Evolutionary conservation across 2,113 vertebrate species (phyloP).

Genomic region (Neolamprologus cancellatus): DNA sequence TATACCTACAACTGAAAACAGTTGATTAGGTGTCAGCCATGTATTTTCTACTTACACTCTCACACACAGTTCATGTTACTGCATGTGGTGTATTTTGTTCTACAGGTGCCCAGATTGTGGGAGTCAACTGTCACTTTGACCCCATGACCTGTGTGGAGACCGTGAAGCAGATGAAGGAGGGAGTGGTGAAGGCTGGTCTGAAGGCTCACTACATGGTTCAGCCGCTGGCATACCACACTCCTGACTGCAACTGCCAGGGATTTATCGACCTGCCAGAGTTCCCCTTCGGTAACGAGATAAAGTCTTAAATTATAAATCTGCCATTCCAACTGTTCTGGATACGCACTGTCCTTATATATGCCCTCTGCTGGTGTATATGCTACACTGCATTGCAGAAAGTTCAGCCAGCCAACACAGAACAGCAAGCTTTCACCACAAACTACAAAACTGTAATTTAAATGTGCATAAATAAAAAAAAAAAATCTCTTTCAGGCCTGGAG

Average conservation of each 20-base stretch:
- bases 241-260: constrained; percentile 90
- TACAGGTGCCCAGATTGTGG: constrained; percentile 85
- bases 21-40: neutral
- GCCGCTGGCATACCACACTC: constrained; percentile 91
- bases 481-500: constrained; percentile 72
- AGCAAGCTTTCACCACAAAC: neutral
- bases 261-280: constrained; percentile 97
- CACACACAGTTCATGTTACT: neutral
- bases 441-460: neutral
- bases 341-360: neutral
- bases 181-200: constrained; percentile 81
- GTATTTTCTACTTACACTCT: neutral
- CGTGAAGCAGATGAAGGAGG: constrained; percentile 90
- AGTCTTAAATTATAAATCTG: neutral
- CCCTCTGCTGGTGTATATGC: neutral
- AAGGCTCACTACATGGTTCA: constrained; percentile 92
- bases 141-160: constrained; percentile 80
- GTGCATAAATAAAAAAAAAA: too few relatives aligned
- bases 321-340: neutral
- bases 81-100: constrained; percentile 46
- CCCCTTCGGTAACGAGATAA: constrained; percentile 81
- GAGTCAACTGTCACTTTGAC: constrained; percentile 97
- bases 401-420: neutral
- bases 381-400: neutral
- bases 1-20: neutral